Conservation (phyloP, 2,888 invertebrate species). For the Pterobdella sp. region DNA sequence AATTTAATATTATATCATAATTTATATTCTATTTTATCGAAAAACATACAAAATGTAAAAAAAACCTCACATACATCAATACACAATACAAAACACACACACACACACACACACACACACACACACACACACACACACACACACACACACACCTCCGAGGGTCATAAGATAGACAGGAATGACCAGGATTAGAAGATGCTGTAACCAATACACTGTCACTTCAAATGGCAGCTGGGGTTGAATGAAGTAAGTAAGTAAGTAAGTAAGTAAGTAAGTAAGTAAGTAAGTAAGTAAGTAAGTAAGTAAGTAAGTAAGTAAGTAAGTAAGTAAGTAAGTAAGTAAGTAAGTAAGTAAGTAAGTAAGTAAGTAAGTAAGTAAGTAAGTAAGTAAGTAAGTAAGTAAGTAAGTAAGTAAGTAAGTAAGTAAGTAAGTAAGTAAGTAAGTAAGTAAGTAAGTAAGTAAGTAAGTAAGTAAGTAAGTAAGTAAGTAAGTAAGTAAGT, state of each 20-base stretch:
- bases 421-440: not conserved
- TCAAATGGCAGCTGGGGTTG: conserved; percentile 72
- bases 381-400: not conserved
- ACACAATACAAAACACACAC: not conserved
- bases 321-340: not conserved
- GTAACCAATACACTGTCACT: conserved; percentile 85
- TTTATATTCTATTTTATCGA: no score
- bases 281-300: not conserved
- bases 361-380: not conserved
- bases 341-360: not conserved
- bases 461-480: not conserved
- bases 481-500: not conserved
- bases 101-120: not conserved
- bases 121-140: not conserved
- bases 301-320: not conserved
- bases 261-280: not conserved
- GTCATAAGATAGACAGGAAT: conserved; percentile 84
- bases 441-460: not conserved
- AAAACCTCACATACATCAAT: not conserved
- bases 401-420: not conserved
- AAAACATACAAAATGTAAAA: no score
- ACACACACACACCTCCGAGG: conserved; percentile 65
- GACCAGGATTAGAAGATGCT: conserved; percentile 87
- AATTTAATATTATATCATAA: no score
- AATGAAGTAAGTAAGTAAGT: not conserved